These are phyloP conservation scores for Oncorhynchus masou DNA, from an alignment of 2,113 vertebrate species.

Conservation along the genomic window DNA sequence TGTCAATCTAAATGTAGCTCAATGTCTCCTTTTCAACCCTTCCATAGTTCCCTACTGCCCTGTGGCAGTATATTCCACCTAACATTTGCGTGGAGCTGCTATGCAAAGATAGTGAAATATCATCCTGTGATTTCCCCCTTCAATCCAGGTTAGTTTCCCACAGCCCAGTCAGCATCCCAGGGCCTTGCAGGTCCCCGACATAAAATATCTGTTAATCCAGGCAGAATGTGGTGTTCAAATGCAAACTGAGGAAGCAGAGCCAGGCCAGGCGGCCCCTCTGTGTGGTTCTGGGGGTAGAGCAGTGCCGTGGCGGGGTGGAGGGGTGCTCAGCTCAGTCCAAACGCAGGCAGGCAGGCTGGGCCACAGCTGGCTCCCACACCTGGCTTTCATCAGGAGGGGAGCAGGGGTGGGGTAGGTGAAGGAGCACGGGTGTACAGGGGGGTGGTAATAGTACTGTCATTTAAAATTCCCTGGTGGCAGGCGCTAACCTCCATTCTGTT, in stretches of 20 bases:
- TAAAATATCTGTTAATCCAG: constrained; percentile 23
- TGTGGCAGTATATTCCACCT: not conserved
- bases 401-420: not conserved
- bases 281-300: constrained; percentile 8
- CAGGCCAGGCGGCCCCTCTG: constrained; percentile 29
- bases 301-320: constrained; percentile 19
- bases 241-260: constrained; percentile 33
- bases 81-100: constrained; percentile 21
- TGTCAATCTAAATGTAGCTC: not conserved
- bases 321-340: constrained; percentile 50
- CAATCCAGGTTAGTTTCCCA: not conserved
- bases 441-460: constrained; percentile 1
- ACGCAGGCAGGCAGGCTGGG: constrained; percentile 50
- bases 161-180: not conserved
- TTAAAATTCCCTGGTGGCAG: constrained; percentile 2
- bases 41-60: too few species aligned
- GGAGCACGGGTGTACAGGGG: not conserved
- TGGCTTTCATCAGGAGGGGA: constrained; percentile 61
- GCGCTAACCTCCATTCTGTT: not conserved
- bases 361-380: constrained; percentile 48
- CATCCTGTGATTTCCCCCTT: not conserved
- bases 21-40: too few species aligned
- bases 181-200: constrained; percentile 4
- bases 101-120: not conserved
- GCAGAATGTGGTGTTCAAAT: not conserved